Percentiles rank a stretch among this genome's conserved stretches.
Conservation (phyloP, 2,888 invertebrate species). For the Erebia epiphron region DNA sequence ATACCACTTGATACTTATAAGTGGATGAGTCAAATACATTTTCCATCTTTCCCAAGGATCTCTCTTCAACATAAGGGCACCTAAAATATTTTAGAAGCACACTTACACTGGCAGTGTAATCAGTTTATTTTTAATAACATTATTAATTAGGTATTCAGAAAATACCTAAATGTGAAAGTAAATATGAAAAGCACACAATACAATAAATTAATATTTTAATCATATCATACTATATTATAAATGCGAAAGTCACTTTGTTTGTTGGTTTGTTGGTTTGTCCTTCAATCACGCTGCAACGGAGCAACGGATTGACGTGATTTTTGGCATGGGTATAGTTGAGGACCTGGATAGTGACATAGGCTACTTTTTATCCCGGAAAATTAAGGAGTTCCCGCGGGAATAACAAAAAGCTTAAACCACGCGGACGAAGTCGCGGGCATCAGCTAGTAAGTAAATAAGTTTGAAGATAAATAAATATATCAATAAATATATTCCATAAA, state of each 20-base stretch:
- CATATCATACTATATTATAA: too few species aligned
- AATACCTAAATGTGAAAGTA: constrained; percentile 8
- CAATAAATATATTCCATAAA: constrained; percentile 47
- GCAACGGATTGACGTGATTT: too few species aligned
- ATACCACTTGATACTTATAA: constrained; percentile 82
- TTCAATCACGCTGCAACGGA: too few species aligned
- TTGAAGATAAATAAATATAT: not conserved
- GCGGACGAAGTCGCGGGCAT: too few species aligned
- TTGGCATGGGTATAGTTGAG: too few species aligned
- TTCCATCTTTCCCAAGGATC: constrained; percentile 82
- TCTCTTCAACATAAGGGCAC: constrained; percentile 82
- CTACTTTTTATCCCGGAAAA: too few species aligned
- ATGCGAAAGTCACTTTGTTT: too few species aligned
- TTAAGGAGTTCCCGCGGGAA: too few species aligned
- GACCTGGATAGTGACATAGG: too few species aligned
- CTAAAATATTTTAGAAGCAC: constrained; percentile 63
- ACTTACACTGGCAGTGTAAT: constrained; percentile 15
- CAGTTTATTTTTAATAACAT: constrained; percentile 23
- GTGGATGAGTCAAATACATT: constrained; percentile 79
- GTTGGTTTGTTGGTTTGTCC: too few species aligned
- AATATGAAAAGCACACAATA: constrained; percentile 9
- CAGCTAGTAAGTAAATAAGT: not conserved
- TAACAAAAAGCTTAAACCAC: too few species aligned
- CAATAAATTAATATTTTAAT: not conserved
- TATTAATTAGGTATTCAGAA: constrained; percentile 13